Percentiles rank a stretch among this genome's conserved stretches.
Conservation (phyloP, 2,797 vertebrate species). For the Bradypodion ventrale region DNA sequence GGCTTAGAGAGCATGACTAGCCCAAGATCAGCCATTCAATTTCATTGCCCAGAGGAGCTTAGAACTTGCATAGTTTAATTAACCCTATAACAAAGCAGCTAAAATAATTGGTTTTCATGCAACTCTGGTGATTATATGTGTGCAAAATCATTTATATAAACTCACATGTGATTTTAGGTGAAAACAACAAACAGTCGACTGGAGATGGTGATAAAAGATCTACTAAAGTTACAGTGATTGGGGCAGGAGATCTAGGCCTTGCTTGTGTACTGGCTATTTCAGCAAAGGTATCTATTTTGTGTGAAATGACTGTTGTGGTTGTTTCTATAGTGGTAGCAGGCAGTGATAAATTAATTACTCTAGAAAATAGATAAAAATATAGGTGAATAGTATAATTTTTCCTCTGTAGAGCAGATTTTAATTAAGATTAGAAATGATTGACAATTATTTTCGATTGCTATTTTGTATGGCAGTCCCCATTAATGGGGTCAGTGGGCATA, state of each 20-base stretch:
- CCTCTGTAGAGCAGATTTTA: conserved; percentile 35
- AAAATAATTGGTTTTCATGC: neutral
- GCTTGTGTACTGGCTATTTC: conserved; percentile 89
- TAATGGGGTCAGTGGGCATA: no score
- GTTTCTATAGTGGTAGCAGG: neutral
- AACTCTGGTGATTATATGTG: neutral
- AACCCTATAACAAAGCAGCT: neutral
- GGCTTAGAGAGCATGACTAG: neutral
- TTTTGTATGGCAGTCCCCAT: no score
- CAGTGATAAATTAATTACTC: no score
- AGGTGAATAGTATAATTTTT: neutral
- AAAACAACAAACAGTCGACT: conserved; percentile 68
- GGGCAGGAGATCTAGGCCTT: conserved; percentile 92
- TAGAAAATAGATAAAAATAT: neutral
- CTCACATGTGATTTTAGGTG: conserved; percentile 65
- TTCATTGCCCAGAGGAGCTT: no score
- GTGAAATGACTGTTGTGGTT: neutral
- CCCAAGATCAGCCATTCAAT: neutral
- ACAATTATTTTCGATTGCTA: neutral
- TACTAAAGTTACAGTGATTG: conserved; percentile 90
- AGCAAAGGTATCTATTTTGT: conserved; percentile 84
- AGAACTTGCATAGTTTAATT: no score
- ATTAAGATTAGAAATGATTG: neutral
- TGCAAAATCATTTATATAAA: neutral
- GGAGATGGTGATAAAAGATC: conserved; percentile 64